Base-by-base conservation (phyloP, 2,113 vertebrate genomes). In the Rhizomys pruinosus region DNA sequence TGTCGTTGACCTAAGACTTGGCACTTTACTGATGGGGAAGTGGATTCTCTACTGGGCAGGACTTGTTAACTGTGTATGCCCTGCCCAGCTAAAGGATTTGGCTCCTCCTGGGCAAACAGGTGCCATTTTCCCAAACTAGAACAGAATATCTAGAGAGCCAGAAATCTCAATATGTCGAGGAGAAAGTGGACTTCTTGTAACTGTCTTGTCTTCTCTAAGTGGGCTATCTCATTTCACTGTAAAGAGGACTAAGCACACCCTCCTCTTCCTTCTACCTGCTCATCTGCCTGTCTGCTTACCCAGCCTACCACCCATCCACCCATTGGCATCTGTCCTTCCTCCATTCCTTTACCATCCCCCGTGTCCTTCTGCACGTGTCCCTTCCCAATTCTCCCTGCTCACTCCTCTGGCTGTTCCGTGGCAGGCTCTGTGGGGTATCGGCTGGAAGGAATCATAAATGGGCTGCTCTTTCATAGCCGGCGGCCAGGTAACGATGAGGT, bases 1-100 rank as follows among this genome's bases (percentile, higher is more conserved):
- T 93, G 80, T 95, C 22, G 1, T 52, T 10, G 59, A 90, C 76
- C 86, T 80, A 94, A 92, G 79, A 92, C 90, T 88, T 84, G 95
- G 91, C 0, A 19, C 5, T 66, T n/a, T 17, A 17, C 2, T 73
- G 93, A 64, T 74, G 5, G 27, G 77, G 92, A 89, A 86, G 84
- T 84, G 92, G 74, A 63, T 86, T 84, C 72, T 86, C 57, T 37
- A 2, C 84, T 25, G 66, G 63, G 64, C 74, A 80, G 89, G 69
- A 29, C n/a, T 23, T 0, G 0, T 84, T 89, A 77, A 57, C 89
- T 39, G 71, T 81, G 63, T 57, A 0, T 37, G 16, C 71, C 68
- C 87, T 78, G 59, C 55, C 20, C 19, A 13, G n/a, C 15, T 47
- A 61, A 27, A 47, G 72, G 29, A 90, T 79, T 57, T 57, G 57